Evolutionary conservation across 2,113 vertebrate species (phyloP), one percentile per base, ranked within the genome.

Genomic region (Casuarius casuarius): DNA sequence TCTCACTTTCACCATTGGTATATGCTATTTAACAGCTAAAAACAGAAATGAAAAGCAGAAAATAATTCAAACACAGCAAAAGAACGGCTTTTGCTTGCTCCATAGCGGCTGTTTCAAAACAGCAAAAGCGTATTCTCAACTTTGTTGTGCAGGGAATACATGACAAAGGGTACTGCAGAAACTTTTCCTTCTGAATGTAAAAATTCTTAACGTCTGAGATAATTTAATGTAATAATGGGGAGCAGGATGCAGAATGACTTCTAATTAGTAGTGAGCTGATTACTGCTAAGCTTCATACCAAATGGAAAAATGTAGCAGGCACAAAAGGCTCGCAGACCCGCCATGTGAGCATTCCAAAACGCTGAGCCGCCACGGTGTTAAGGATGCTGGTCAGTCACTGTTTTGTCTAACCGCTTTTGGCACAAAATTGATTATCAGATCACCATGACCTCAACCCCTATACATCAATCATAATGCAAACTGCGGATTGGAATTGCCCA

Each of bases 261-360:
- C 68, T 95, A 97, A 97, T 97, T 96, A 97, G 95, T 80, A 40
- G 81, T 90, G 96, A 97, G 92, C 90, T 95, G 94, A 94, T 80
- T 91, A 93, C 89, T 81, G 87, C 88, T 97, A 92, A 94, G 91
- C 63, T 77, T 96, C 22, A 22, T 46, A 97, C 76, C 33, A 79
- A 96, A 92, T 14, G 49, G 65, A 94, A 96, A 96, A 91, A 88
- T 38, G 48, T 28, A 58, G 81, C 4, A 4, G 76, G 85, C 23
- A 82, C 85, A 95, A 66, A 89, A 19, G 62, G 81, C 85, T 97
- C 86, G 89, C 92, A 91, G 94, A 97, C 42, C 84, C 93, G 77
- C 73, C 78, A 67, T 23, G 66, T 84, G 79, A 93, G 52, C 73
- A 84, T 93, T 93, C 83, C 96, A 95, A 92, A 97, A 94, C 63